Evolutionary conservation across 2,888 invertebrate genomes (phyloP).

Genomic region (Euzophera pinguis): DNA sequence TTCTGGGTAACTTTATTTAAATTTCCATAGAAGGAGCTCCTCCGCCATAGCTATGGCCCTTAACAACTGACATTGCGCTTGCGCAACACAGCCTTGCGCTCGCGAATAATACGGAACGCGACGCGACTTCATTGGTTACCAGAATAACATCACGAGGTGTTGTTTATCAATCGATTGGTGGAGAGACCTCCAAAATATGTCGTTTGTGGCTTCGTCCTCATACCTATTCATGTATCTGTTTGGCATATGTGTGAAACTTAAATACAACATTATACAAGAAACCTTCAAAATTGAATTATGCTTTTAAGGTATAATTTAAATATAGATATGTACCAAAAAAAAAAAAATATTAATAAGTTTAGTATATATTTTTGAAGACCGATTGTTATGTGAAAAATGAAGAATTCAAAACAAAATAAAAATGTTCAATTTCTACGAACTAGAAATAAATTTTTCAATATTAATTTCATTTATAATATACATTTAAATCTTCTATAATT

Average conservation of each 20-base stretch:
- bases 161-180: neutral
- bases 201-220: neutral
- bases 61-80: constrained; percentile 30
- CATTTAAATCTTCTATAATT: too few species aligned
- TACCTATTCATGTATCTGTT: neutral
- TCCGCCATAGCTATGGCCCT: neutral
- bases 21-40: too few species aligned
- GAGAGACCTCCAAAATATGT: neutral
- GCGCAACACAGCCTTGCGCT: constrained; percentile 71
- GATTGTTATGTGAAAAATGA: too few species aligned
- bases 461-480: too few species aligned
- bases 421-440: too few species aligned
- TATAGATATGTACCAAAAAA: too few species aligned
- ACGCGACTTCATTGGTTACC: constrained; percentile 22
- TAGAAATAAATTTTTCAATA: too few species aligned
- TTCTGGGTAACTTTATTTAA: too few species aligned
- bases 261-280: neutral
- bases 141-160: constrained; percentile 3
- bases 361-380: too few species aligned
- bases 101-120: constrained; percentile 62
- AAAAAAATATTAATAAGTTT: too few species aligned
- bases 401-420: too few species aligned
- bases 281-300: neutral
- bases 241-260: constrained; percentile 3
- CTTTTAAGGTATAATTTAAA: neutral